Evolutionary conservation across 2,113 vertebrate species (phyloP), one percentile per base, ranked within the genome.

Genomic region (Hippocampus zosterae): DNA sequence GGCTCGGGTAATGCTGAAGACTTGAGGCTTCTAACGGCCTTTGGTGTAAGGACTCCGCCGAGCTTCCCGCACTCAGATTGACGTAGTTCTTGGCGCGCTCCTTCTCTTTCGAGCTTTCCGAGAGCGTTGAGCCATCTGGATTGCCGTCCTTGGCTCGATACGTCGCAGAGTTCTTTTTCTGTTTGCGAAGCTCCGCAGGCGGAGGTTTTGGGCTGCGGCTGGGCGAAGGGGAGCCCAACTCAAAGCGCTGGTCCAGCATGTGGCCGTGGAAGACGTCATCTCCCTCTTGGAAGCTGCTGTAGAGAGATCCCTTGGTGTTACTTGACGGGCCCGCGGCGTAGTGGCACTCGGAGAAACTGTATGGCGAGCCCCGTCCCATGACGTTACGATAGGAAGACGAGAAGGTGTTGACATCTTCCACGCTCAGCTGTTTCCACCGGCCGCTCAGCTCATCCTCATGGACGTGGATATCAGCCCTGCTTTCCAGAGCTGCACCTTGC

Each of bases 281-380:
- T 56, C 93, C 94, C 83, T 98, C 96, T 0, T 93, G 95, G 90
- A 95, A 95, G 88, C 94, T 95, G 67, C 94, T 93, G 21, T 95
- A 98, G 70, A 95, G 89, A 13, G 93, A 93, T 69, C 93, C 94
- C 27, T 94, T 92, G 69, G 89, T 90, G 81, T 94, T 91, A 44
- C 67, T 77, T 55, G 93, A 80, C 0, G 94, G 93, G 68, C 92
- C 91, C 57, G 88, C 67, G 19, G 81, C 78, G 62, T 92, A 92
- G 70, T 95, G 95, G 76, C 89, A 93, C 81, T 98, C 95, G 0
- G 94, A 93, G 85, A 94, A 95, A 71, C 94, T 94, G 81, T 94
- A 93, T 5, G 95, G 94, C 0, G 96, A 96, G 27, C 91, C 84
- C 1, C 92, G 92, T 40, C 90, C 90, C 33, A 88, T 75, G 9